A percentile compares a stretch with the other conserved stretches of the same genome.
Conservation (phyloP, 2,797 vertebrate species). For the Selene dorsalis region DNA sequence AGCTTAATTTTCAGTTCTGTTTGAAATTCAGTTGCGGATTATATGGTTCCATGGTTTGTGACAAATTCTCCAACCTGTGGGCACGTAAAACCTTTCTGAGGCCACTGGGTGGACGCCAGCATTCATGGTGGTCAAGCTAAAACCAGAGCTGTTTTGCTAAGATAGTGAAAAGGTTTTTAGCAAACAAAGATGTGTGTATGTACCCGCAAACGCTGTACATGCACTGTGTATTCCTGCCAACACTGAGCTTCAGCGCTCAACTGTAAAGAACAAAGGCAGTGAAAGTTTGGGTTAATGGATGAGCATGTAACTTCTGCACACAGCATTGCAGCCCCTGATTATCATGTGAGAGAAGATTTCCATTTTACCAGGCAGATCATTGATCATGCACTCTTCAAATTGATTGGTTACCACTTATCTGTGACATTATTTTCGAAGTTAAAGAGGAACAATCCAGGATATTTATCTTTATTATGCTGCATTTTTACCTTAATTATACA, state of each 20-base stretch:
- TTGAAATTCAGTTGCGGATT: conserved; percentile 38
- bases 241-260: background rate
- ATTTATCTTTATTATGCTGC: too few species aligned
- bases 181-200: conserved; percentile 1
- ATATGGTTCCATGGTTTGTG: conserved; percentile 32
- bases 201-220: background rate
- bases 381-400: too few species aligned
- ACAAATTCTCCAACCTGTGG: conserved; percentile 30
- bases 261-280: background rate
- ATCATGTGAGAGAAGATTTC: background rate
- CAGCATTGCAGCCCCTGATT: background rate
- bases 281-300: background rate
- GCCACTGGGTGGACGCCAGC: conserved; percentile 33
- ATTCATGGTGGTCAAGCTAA: conserved; percentile 16
- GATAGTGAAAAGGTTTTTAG: conserved; percentile 38
- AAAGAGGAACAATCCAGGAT: too few species aligned
- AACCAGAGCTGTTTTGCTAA: conserved; percentile 42
- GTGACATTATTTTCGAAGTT: too few species aligned
- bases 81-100: conserved; percentile 12
- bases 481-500: too few species aligned
- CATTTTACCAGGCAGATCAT: too few species aligned
- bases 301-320: background rate
- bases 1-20: conserved; percentile 1
- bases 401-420: too few species aligned
- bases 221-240: background rate